phyloP scores from a whole-genome alignment of 2,797 vertebrate genomes.

The Leucoraja ocellata region DNA sequence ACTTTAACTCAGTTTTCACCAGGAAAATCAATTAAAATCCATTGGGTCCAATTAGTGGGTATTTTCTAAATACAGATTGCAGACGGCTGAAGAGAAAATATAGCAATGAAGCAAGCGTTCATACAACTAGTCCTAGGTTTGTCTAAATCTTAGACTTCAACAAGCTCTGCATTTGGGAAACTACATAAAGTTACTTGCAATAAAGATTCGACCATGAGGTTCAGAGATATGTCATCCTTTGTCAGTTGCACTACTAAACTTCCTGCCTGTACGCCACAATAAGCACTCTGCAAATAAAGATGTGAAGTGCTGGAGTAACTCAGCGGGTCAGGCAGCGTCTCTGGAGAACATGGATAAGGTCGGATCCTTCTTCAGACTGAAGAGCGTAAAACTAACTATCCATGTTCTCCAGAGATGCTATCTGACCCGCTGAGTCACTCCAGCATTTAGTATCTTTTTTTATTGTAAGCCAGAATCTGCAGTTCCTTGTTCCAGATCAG shows the following conservation, averaged over 20 bases:
- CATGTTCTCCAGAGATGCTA: no score
- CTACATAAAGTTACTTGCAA: neutral
- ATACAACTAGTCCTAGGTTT: neutral
- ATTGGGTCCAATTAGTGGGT: neutral
- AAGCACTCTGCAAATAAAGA: neutral
- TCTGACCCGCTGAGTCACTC: no score
- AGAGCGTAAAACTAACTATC: no score
- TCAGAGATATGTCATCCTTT: neutral
- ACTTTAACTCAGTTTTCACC: slow-evolving; percentile 2
- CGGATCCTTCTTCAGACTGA: no score
- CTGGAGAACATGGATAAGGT: no score
- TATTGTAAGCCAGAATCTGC: no score
- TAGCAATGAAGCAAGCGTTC: neutral
- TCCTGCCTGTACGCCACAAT: neutral
- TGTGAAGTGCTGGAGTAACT: no score
- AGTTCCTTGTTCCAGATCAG: neutral
- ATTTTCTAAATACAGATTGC: neutral
- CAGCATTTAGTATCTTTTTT: no score
- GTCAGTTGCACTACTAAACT: no score
- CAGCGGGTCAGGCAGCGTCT: no score
- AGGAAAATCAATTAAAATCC: neutral
- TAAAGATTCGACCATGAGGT: neutral
- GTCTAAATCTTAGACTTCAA: neutral
- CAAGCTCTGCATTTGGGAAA: neutral
- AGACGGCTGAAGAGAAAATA: neutral